These are phyloP conservation scores for Ylistrum balloti DNA, from an alignment of 1,140 invertebrate species.

Conservation along the genomic window DNA sequence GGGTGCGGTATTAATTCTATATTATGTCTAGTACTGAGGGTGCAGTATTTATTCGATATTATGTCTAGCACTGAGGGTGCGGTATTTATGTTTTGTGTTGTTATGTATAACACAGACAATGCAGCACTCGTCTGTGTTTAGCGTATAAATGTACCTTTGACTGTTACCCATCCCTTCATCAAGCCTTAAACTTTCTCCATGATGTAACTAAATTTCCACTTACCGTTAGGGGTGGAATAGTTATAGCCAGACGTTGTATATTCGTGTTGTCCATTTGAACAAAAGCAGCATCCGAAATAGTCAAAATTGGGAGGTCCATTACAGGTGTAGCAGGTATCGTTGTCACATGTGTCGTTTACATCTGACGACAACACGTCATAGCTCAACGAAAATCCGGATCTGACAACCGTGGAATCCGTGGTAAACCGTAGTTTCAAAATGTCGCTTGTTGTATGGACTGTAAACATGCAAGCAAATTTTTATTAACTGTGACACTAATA, in stretches of 20 bases:
- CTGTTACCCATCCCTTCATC: too few species aligned
- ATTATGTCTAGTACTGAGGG: too few species aligned
- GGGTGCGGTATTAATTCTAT: too few species aligned
- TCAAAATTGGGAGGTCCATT: neutral
- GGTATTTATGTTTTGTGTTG: too few species aligned
- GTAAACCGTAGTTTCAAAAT: neutral
- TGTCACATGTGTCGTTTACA: neutral
- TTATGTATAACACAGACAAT: too few species aligned
- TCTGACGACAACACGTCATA: neutral
- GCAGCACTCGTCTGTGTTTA: too few species aligned
- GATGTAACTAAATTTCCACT: too few species aligned
- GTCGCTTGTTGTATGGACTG: neutral
- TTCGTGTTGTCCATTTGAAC: neutral
- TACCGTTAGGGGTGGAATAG: neutral
- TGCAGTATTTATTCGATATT: too few species aligned
- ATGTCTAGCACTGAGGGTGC: too few species aligned
- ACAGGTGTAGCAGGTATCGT: neutral
- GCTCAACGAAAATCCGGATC: neutral
- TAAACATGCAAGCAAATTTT: neutral
- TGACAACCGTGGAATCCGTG: neutral
- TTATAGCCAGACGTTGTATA: neutral
- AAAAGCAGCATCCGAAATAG: conserved; percentile 7
- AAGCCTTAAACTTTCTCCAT: too few species aligned
- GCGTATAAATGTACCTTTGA: too few species aligned
- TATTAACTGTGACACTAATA: neutral